phyloP scores from a whole-genome alignment of 2,797 vertebrate species.

The Alcedo quadribrachys region DNA sequence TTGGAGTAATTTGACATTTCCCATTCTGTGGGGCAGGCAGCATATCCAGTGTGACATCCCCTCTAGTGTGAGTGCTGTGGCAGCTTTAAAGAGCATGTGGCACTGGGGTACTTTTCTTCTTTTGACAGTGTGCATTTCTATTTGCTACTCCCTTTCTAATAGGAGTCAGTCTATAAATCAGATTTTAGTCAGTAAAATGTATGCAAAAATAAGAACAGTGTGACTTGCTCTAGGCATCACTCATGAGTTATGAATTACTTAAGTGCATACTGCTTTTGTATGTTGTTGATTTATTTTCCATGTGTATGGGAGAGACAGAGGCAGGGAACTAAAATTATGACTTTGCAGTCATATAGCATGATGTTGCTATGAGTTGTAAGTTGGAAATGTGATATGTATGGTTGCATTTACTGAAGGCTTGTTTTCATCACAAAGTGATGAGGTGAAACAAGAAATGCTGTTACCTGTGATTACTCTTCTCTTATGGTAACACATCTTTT shows the following conservation, averaged over 20 bases:
- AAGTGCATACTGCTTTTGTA: not conserved
- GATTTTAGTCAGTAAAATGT: not conserved
- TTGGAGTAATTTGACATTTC: not conserved
- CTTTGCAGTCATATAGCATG: accelerated
- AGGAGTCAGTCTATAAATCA: not conserved
- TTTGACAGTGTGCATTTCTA: accelerated
- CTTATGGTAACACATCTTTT: not conserved
- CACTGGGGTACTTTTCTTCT: not conserved
- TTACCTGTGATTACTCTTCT: not conserved
- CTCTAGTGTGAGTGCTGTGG: not conserved
- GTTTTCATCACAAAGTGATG: not conserved
- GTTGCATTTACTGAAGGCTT: not conserved
- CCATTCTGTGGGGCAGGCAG: not conserved
- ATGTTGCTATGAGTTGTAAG: not conserved
- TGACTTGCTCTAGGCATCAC: not conserved
- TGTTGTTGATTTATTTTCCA: not conserved
- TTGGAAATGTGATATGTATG: accelerated
- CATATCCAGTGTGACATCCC: too few relatives aligned
- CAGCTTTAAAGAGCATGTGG: not conserved
- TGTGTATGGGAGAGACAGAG: not conserved
- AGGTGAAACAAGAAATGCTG: not conserved
- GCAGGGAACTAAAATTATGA: not conserved
- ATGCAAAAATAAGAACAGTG: not conserved
- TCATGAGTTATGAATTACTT: not conserved
- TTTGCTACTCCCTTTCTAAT: not conserved